Percentiles rank a stretch among this genome's conserved stretches.
phyloP scores from a whole-genome alignment of 1,140 invertebrate genomes.

The Pantala flavescens region DNA sequence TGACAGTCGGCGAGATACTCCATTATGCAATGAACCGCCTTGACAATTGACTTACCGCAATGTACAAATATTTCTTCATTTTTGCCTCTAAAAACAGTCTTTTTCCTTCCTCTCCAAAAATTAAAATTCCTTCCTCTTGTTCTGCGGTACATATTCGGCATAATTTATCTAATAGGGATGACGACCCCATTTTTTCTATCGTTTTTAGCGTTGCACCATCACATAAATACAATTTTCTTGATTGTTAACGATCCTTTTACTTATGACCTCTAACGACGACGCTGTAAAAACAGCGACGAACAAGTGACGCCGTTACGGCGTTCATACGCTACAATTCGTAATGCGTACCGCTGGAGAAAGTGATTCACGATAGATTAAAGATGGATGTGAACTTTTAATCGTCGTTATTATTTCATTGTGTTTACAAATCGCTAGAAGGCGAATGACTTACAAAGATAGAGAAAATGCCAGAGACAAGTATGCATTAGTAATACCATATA shows the following conservation, averaged over 20 bases:
- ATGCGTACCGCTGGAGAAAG: conserved; percentile 15
- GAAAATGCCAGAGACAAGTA: too few relatives aligned
- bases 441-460: too few relatives aligned
- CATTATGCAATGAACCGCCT: conserved; percentile 4
- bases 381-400: neutral
- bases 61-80: conserved; percentile 21
- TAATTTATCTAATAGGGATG: conserved; percentile 22
- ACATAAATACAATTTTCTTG: conserved; percentile 20
- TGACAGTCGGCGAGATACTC: conserved; percentile 3
- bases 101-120: conserved; percentile 42
- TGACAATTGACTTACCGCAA: conserved; percentile 11
- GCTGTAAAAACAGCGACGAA: conserved; percentile 22
- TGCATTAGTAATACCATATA: neutral
- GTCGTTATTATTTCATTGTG: too few relatives aligned
- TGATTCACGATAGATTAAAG: neutral
- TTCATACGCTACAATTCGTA: conserved; percentile 18
- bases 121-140: conserved; percentile 33
- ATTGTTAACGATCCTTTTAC: conserved; percentile 24
- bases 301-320: conserved; percentile 21
- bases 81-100: conserved; percentile 35
- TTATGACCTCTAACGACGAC: conserved; percentile 22
- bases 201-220: conserved; percentile 16
- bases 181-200: conserved; percentile 19
- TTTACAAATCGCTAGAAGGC: too few relatives aligned
- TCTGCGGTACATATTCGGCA: conserved; percentile 44